Base-by-base conservation (phyloP, 2,888 invertebrate species). In the Tanytarsus gracilentus region DNA sequence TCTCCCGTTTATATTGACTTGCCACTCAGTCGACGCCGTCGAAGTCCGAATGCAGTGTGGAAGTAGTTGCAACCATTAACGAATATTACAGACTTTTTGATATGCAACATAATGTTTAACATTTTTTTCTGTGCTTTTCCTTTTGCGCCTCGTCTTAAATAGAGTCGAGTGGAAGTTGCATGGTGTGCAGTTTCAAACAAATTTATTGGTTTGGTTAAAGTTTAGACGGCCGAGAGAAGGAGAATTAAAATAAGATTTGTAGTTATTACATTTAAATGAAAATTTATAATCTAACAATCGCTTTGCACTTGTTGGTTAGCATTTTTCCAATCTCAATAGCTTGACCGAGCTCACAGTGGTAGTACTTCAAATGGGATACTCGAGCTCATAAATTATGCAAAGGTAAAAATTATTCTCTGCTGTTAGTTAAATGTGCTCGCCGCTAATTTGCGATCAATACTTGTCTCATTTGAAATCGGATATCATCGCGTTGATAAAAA, bases 211-310 rank as follows among this genome's bases (percentile, higher is more conserved):
- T 44, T 23, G 48, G 48, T 40, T 56, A 40, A 56, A 56, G 53
- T 40, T 55, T 55, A 55, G 55, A 55, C 55, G 36, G 55, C 40
- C 40, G 55, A 21, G 30, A 55, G n/a, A n/a, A n/a, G n/a, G n/a
- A n/a, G n/a, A 55, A 55, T 55, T 55, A 55, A 55, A 55, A 53
- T 53, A 36, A 36, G 56, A 56, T 56, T 56, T 56, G 56, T 56
- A 56, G 56, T 40, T 56, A 40, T 55, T 56, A 40, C 56, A 44
- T 56, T 56, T 40, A 56, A 56, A 56, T 56, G n/a, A 56, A 56
- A 56, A 56, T 56, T 56, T 56, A 56, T 56, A 44, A 58, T 44
- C 58, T 29, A 58, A 27, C 39, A 55, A 30, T 58, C 40, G 16
- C 21, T 40, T 49, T 27, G 27, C 25, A 26, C 49, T 49, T 27